Conservation (phyloP, 2,888 invertebrate species). For the Saturnia pavonia region DNA sequence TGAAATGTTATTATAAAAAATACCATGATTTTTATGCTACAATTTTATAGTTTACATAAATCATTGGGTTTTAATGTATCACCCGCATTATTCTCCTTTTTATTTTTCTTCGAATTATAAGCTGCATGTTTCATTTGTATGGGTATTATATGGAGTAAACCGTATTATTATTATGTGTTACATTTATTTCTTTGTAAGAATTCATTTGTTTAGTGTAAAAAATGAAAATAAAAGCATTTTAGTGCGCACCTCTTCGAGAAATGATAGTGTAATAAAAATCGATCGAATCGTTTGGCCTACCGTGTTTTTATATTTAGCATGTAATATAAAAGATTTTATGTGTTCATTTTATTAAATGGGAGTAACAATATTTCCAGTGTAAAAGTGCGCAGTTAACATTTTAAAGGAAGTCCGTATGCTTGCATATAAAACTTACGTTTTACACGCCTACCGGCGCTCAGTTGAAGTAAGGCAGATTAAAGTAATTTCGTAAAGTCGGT, state of each 20-base stretch:
- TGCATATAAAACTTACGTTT: slow-evolving; percentile 49
- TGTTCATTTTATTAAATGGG: slow-evolving; percentile 39
- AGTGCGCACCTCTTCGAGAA: slow-evolving; percentile 14
- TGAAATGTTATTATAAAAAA: background rate
- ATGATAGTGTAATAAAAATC: slow-evolving; percentile 21
- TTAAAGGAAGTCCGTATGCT: slow-evolving; percentile 41
- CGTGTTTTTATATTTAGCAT: slow-evolving; percentile 33
- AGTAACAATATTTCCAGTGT: slow-evolving; percentile 29
- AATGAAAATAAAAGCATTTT: slow-evolving; percentile 9
- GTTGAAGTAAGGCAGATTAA: slow-evolving; percentile 59
- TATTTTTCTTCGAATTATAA: background rate
- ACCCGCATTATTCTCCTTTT: background rate
- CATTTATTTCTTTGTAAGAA: background rate
- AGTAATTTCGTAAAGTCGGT: slow-evolving; percentile 49
- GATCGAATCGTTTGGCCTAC: slow-evolving; percentile 20
- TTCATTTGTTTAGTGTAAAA: background rate
- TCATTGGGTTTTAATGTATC: background rate
- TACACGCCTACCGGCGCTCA: slow-evolving; percentile 41
- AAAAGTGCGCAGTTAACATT: slow-evolving; percentile 29
- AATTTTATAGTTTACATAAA: background rate
- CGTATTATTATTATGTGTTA: background rate
- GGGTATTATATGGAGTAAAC: background rate
- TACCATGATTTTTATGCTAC: background rate
- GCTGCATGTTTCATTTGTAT: background rate
- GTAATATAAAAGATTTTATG: slow-evolving; percentile 37